Base-by-base conservation (phyloP, 2,113 vertebrate genomes). In the Mixornis gularis region DNA sequence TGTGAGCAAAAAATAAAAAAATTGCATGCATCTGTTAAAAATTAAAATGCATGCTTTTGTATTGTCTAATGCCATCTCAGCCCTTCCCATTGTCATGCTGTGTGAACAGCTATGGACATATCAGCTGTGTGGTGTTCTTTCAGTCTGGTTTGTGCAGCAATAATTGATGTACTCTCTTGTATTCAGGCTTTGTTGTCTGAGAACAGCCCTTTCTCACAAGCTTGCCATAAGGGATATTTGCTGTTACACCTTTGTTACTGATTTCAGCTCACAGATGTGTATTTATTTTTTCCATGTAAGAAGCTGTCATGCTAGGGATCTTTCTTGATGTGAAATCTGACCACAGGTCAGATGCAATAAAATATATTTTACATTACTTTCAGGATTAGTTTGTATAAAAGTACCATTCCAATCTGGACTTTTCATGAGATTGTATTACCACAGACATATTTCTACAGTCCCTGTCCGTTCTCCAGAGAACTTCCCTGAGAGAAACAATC, bases 111-210 rank as follows among this genome's bases (percentile, higher is more conserved):
- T 68, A 5, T 32, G 73, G 83, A 41, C 10, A 1, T 74, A 72
- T 89, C 87, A 85, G 79, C 89, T 91, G 63, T 58, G 79, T 46
- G 66, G 92, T 82, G 58, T 85, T 92, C 90, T 91, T 94, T 89
- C 94, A 81, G 46, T 91, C 74, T 65, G 63, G 79, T 76, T 87
- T 94, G 70, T 62, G 81, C 71, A 81, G 85, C 66, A 85, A 5
- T 91, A 87, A 82, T 85, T 89, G 87, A 71, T 86, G 85, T 63
- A 55, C 32, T 11, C 69, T 74, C 70, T 85, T 8, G 7, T 79
- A 46, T 53, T 88, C 71, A 51, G 64, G 51, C 36, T 79, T 92
- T 81, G 49, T 91, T 89, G 41, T 76, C 62, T 81, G 81, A 81
- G 80, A 79, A 69, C 1, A 8, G 46, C 46, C 87, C 41, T 79